Evolutionary conservation across 2,888 invertebrate genomes (phyloP), one percentile per base, ranked within the genome.

Genomic region (Eupithecia insigniata): DNA sequence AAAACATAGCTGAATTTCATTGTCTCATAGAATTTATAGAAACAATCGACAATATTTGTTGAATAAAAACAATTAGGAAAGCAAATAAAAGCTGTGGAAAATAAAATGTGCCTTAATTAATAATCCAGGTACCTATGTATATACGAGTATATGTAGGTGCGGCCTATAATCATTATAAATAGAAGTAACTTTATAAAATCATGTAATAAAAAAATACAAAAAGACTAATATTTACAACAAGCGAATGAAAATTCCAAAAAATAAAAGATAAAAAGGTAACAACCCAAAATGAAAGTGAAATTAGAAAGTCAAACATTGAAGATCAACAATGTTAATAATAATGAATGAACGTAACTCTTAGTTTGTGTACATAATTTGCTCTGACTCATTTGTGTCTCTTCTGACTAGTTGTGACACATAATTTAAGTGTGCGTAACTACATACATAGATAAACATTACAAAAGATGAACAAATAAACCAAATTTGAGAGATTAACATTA

Each of bases 151-250:
- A n/a, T n/a, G n/a, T n/a, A 88, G 92, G 91, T 84, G 92, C 80
- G 91, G 90, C 86, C 81, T 80, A 91, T 10, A 91, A 30, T 92
- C 92, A 67, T 66, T 74, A 77, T 82, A n/a, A n/a, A n/a, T n/a
- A 77, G 81, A 77, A 70, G 61, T 66, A 71, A 8, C 67, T 66
- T 67, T 64, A 67, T 68, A 67, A 69, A 66, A 71, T 60, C 18
- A 32, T 26, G 58, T 66, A 72, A 74, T 75, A 76, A 26, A 12
- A 26, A 18, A 26, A 26, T 14, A 26, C 51, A 67, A 36, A 55
- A 26, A 7, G 46, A 16, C 43, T 0, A 43, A 43, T 1, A 18
- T n/a, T 2, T 46, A 1, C n/a, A 46, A 46, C 46, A n/a, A 46
- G 46, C n/a, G 8, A 46, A 46, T 51, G 22, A 22, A 51, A 51